Base-by-base conservation (phyloP, 2,888 invertebrate species). In the Pterobdella sp. region DNA sequence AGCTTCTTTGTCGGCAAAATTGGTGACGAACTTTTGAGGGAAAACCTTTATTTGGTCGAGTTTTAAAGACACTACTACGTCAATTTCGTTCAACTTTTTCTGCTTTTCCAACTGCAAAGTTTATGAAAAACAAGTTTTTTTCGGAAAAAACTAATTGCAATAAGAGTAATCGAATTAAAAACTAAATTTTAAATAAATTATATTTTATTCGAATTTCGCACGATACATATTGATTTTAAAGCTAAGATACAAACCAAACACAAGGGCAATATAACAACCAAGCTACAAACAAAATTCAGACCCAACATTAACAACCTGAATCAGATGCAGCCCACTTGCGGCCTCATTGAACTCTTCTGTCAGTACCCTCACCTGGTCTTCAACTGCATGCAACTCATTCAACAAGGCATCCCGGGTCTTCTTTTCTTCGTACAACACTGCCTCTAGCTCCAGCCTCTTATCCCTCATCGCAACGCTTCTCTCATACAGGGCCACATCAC, bases 31-130 rank as follows among this genome's bases (percentile, higher is more conserved):
- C 73, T 81, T 81, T 32, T 80, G 18, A 32, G 26, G 77, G 75
- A 82, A 79, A 78, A 82, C 79, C 76, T 83, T 82, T 52, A 84
- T 82, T 79, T 84, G 84, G 76, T 82, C 81, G 14, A 83, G 78
- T 64, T 80, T 81, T 70, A 83, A 75, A 0, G 81, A 81, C 36
- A 82, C 82, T 29, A 83, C 81, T 10, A 83, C 79, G 74, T 89
- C 88, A 1, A 93, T 88, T 73, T 91, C 88, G 80, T 93, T 93
- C 80, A 94, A 83, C 80, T 83, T 84, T 75, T 86, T 86, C 82
- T 93, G 93, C 75, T 84, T 84, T 79, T 84, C 82, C 73, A 83
- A 78, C 83, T 84, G 76, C 32, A 76, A 73, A 14, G 7, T 18
- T 26, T 74, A 73, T 49, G 72, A 14, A 37, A n/a, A n/a, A n/a